Base-by-base conservation (phyloP, 2,797 vertebrate genomes). In the Enteromius radiatus region DNA sequence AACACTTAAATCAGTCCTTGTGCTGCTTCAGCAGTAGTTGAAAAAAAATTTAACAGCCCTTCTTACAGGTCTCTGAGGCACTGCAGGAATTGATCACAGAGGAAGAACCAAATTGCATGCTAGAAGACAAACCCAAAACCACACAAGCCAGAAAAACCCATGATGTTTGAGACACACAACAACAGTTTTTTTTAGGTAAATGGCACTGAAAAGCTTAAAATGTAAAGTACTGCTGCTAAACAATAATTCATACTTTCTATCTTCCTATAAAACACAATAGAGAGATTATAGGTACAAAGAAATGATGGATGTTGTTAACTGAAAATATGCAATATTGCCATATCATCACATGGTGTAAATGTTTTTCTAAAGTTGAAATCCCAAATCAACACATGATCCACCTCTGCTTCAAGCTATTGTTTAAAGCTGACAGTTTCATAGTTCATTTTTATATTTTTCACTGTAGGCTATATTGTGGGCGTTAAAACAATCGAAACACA, bases 1-100 rank as follows among this genome's bases (percentile, higher is more conserved):
- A 87, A 87, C 76, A 79, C 84, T 81, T 83, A 86, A 89, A 86
- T 82, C 76, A 77, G 80, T 83, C 41, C 33, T 41, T 74, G 41
- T 77, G 70, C 82, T 78, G 81, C 64, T 76, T 88, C 80, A 86
- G 80, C 79, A 83, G 74, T 3, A 63, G 59, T 81, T 67, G 11
- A 8, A 19, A 79, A 68, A 71, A 83, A 80, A 78, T 21, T 3
- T 56, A 41, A 69, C 81, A 70, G 63, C 31, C n/a, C 31, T 75
- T 26, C 63, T 80, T 75, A 76, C 84, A 84, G 36, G 17, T 33
- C 56, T 76, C 63, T 59, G 56, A 78, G 74, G 63, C 67, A 63
- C 43, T 74, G 59, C 77, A 79, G 56, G 71, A 87, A 87, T 83
- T 49, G 61, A 85, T 81, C 79, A 70, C 59, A 59, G 49, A 70